These are phyloP conservation scores for Seira ritae DNA, from an alignment of 2,888 invertebrate genomes.

Conservation along the genomic window DNA sequence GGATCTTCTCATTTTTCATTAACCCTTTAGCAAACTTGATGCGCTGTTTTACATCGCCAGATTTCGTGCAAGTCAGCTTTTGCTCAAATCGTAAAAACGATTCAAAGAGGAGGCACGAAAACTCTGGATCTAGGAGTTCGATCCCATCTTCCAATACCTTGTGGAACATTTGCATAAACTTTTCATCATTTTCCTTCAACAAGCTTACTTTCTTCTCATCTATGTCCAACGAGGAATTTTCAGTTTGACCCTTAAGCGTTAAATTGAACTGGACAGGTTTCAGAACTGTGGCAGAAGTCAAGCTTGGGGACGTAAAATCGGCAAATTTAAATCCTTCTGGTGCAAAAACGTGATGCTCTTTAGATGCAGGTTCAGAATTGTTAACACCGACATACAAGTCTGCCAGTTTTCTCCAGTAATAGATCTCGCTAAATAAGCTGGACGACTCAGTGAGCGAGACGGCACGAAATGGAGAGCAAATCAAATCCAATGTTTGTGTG, in stretches of 20 bases:
- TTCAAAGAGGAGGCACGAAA: slow-evolving; percentile 65
- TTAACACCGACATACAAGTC: slow-evolving; percentile 60
- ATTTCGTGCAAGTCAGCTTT: slow-evolving; percentile 39
- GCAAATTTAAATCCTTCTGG: slow-evolving; percentile 69
- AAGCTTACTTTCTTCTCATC: slow-evolving; percentile 28
- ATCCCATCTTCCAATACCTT: slow-evolving; percentile 54
- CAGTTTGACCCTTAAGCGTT: slow-evolving; percentile 7
- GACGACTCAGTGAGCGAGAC: slow-evolving; percentile 60
- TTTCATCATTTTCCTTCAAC: slow-evolving; percentile 47
- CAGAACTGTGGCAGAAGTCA: not conserved
- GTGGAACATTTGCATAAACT: slow-evolving; percentile 57
- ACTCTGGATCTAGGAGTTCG: slow-evolving; percentile 57
- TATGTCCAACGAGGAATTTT: not conserved
- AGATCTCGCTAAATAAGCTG: slow-evolving; percentile 69
- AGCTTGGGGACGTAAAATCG: slow-evolving; percentile 55
- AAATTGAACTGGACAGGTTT: slow-evolving; percentile 32
- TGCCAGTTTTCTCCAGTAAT: slow-evolving; percentile 68
- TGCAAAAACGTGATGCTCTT: slow-evolving; percentile 51
- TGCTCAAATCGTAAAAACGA: slow-evolving; percentile 69
- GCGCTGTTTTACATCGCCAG: slow-evolving; percentile 32
- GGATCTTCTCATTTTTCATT: slow-evolving; percentile 68
- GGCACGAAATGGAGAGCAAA: slow-evolving; percentile 59
- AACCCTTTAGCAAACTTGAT: slow-evolving; percentile 66
- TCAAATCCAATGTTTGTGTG: slow-evolving; percentile 69
- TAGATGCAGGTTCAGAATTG: slow-evolving; percentile 27